These are phyloP conservation scores for Plutomurus gul DNA, from an alignment of 1,140 invertebrate species.

Conservation along the genomic window DNA sequence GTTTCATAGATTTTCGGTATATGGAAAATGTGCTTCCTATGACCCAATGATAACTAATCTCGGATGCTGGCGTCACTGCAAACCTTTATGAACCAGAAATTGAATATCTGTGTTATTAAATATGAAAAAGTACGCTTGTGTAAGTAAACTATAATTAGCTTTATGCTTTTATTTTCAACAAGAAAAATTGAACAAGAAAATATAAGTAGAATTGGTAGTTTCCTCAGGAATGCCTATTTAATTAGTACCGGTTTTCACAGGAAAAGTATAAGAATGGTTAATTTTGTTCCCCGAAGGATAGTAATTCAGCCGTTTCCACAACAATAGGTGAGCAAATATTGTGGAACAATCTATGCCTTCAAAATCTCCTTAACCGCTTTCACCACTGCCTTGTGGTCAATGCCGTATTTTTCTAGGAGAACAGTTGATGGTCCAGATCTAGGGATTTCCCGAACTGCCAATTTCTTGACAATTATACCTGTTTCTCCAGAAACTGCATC, in stretches of 20 bases:
- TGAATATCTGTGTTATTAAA: no score
- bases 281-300: not conserved
- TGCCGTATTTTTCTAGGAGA: constrained; percentile 86
- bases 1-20: no score
- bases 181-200: constrained; percentile 2
- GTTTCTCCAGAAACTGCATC: constrained; percentile 74
- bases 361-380: constrained; percentile 69
- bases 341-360: not conserved
- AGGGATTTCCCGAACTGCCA: constrained; percentile 85
- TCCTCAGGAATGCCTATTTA: constrained; percentile 12
- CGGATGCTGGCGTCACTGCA: no score
- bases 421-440: constrained; percentile 85
- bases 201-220: constrained; percentile 1
- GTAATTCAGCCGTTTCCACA: not conserved
- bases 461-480: constrained; percentile 77
- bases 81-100: no score
- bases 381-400: constrained; percentile 79
- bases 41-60: no score
- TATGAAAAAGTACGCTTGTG: no score
- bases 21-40: no score
- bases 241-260: constrained; percentile 7
- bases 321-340: not conserved
- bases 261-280: not conserved
- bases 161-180: constrained; percentile 27
- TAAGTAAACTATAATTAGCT: no score